Base-by-base conservation (phyloP, 2,888 invertebrate genomes). In the Lacanobia wlatinum region DNA sequence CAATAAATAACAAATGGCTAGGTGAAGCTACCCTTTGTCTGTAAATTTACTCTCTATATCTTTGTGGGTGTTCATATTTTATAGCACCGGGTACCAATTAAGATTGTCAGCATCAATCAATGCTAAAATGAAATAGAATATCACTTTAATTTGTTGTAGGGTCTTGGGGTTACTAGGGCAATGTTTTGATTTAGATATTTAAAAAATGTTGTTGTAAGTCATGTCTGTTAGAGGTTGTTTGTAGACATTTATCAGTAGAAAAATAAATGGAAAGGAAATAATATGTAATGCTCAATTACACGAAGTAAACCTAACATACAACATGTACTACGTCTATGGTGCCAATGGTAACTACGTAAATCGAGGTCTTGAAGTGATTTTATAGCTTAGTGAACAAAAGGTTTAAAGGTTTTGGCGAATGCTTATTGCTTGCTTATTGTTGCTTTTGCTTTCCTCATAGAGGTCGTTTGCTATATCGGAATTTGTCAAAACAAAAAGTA, bases 1-100 rank as follows among this genome's bases (percentile, higher is more conserved):
- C 92, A 91, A 93, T 93, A 92, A 92, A 92, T 93, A 92, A 92
- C 92, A 92, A 91, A 93, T 92, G 90, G 87, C 84, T 85, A 85
- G 84, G 87, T 88, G 85, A 87, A 84, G 80, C 66, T 62, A 83
- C 91, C 92, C 88, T 89, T 88, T 89, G 88, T 88, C 87, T 87
- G 84, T 84, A 88, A 84, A 87, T 85, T 85, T 70, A 71, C 78
- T 80, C 80, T 56, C 77, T 70, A 68, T 71, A 73, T 70, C 73
- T 80, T 78, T 78, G 66, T 67, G 50, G 73, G 55, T 73, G 78
- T 73, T 69, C 69, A 81, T 82, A 82, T 70, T 78, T 80, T 76
- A 76, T 52, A 61, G 48, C 43, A 73, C 55, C 70, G 60, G 65
- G 59, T 16, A 61, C 70, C 80, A 79, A 80, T 80, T 80, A 80